Base-by-base conservation (phyloP, 1,140 invertebrate species). In the Anadara kagoshimensis region DNA sequence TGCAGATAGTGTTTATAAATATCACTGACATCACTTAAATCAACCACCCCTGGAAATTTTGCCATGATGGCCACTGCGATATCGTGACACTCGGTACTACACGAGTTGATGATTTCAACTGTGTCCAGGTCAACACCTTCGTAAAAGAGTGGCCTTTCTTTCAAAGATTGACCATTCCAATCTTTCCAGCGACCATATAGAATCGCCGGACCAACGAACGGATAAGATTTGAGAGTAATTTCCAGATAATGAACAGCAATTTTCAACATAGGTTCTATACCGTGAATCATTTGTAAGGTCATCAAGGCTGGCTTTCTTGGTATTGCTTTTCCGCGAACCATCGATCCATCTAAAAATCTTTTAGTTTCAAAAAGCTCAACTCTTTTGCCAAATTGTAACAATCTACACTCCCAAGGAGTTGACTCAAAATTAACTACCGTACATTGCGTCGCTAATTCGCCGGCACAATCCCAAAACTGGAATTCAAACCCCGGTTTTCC, bases 401-500 rank as follows among this genome's bases (percentile, higher is more conserved):
- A 76, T 20, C 72, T 73, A 62, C 78, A 73, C 2, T 75, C 70
- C 83, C 83, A 86, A 12, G 85, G 83, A 20, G 78, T 63, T 22
- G 72, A 57, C 44, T 84, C 79, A 61, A 81, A 83, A 20, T 75
- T 83, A 56, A 86, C 64, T 51, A 86, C 43, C n/a, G 79, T 77
- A 29, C 73, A 73, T 14, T 72, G 66, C 12, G 70, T 75, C 0
- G 63, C 69, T n/a, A 76, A 67, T 51, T 76, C 71, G 4, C 76
- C 76, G 22, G 73, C 56, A 20, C 75, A 56, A 59, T 67, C 71
- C 26, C 75, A 57, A 54, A 78, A 78, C 26, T 77, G 69, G 54
- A 80, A 86, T 62, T 85, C 82, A 61, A 86, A 86, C 1, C 85
- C 85, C 26, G 82, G 72, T 47, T 75, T 73, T 10, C 84, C 80